These are phyloP conservation scores for Eilema griseolum DNA, from an alignment of 2,888 invertebrate species.

Conservation along the genomic window DNA sequence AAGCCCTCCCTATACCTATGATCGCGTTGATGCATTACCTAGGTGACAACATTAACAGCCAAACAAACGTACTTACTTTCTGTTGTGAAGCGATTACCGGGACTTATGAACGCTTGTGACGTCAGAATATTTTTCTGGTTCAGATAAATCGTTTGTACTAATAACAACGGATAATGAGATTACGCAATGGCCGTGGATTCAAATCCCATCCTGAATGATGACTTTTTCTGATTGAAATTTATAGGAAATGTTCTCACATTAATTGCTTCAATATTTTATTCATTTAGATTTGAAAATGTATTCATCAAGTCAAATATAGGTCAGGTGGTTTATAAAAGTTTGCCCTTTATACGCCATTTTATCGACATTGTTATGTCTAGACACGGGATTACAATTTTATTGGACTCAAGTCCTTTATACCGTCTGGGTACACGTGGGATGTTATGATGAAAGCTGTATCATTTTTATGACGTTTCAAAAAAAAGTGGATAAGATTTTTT, in stretches of 20 bases:
- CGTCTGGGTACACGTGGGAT: background rate
- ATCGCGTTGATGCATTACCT: too few relatives aligned
- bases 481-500: background rate
- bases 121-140: background rate
- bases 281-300: background rate
- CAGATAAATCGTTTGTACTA: background rate
- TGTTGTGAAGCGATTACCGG: background rate
- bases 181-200: background rate
- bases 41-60: too few relatives aligned
- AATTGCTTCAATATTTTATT: background rate
- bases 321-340: background rate
- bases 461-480: background rate
- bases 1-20: too few relatives aligned
- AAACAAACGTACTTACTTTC: background rate
- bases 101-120: background rate
- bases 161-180: background rate
- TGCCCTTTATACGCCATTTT: background rate
- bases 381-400: constrained; percentile 14
- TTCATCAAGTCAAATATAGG: background rate
- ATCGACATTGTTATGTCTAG: constrained; percentile 15
- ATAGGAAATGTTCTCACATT: background rate
- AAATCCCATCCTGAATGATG: background rate
- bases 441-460: background rate
- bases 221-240: background rate
- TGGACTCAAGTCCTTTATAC: constrained; percentile 3